phyloP scores from a whole-genome alignment of 2,113 vertebrate genomes.

The Psilopogon haemacephalus region DNA sequence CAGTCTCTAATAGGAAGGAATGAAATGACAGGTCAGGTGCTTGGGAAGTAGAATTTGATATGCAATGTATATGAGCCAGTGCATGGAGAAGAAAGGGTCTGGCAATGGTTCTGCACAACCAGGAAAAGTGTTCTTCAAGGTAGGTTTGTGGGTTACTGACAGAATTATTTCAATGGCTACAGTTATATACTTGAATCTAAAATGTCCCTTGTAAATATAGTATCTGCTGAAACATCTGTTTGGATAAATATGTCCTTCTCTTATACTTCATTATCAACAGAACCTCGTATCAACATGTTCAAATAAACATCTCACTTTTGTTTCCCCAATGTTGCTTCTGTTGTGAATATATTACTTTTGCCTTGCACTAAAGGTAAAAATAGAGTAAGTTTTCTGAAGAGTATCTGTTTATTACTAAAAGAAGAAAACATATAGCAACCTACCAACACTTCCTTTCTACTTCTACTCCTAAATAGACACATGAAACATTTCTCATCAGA shows the following conservation, averaged over 20 bases:
- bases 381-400: neutral
- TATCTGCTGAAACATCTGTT: neutral
- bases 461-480: neutral
- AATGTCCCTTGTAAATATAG: neutral
- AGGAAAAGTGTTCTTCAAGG: neutral
- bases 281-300: neutral
- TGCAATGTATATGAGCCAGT: neutral
- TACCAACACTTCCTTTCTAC: neutral
- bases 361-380: neutral
- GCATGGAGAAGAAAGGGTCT: neutral
- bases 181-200: neutral
- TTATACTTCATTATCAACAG: neutral
- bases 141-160: neutral
- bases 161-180: neutral
- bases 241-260: neutral
- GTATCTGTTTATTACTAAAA: neutral
- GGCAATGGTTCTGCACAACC: neutral
- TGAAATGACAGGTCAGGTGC: neutral
- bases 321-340: neutral
- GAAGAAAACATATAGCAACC: neutral
- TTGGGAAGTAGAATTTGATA: neutral
- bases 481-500: neutral
- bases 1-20: neutral
- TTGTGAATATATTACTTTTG: neutral
- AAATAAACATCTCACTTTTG: neutral